These are phyloP conservation scores for Leucozona laternaria DNA, from an alignment of 2,888 invertebrate genomes.

Conservation along the genomic window DNA sequence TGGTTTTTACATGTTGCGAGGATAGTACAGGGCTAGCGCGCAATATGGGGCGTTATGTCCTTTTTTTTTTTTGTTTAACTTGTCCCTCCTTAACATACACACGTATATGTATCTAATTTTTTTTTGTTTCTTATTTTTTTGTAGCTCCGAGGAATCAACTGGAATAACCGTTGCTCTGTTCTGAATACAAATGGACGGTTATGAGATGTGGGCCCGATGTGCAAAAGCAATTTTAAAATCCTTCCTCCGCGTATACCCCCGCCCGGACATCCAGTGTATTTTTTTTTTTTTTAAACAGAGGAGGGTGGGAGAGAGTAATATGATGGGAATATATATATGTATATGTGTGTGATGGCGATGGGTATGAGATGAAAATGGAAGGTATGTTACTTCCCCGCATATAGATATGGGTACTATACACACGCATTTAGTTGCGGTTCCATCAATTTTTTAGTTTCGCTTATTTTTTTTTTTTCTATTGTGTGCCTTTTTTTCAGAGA, in stretches of 20 bases:
- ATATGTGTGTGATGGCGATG: conserved; percentile 27
- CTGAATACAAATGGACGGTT: conserved; percentile 78
- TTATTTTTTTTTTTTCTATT: conserved; percentile 30
- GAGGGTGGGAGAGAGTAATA: conserved; percentile 64
- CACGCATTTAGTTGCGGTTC: conserved; percentile 76
- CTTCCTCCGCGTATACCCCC: conserved; percentile 46
- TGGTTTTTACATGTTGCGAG: conserved; percentile 74
- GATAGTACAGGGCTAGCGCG: conserved; percentile 67
- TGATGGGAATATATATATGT: conserved; percentile 61
- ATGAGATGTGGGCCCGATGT: conserved; percentile 77
- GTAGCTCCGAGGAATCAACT: conserved; percentile 70
- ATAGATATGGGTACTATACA: conserved; percentile 25
- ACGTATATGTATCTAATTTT: conserved; percentile 15
- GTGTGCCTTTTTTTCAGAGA: not conserved
- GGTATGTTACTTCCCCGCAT: conserved; percentile 73
- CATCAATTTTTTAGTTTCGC: conserved; percentile 76
- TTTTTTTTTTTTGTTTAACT: conserved; percentile 57
- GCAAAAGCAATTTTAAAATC: conserved; percentile 76
- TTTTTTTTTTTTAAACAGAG: not conserved
- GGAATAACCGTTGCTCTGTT: conserved; percentile 75
- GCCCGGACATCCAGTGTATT: not conserved
- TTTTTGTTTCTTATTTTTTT: conserved; percentile 53
- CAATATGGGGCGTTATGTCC: conserved; percentile 76
- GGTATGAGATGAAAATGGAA: conserved; percentile 45
- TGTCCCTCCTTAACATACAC: conserved; percentile 69